These are phyloP conservation scores for Festucalex cinctus DNA, from an alignment of 2,113 vertebrate genomes.

Conservation along the genomic window DNA sequence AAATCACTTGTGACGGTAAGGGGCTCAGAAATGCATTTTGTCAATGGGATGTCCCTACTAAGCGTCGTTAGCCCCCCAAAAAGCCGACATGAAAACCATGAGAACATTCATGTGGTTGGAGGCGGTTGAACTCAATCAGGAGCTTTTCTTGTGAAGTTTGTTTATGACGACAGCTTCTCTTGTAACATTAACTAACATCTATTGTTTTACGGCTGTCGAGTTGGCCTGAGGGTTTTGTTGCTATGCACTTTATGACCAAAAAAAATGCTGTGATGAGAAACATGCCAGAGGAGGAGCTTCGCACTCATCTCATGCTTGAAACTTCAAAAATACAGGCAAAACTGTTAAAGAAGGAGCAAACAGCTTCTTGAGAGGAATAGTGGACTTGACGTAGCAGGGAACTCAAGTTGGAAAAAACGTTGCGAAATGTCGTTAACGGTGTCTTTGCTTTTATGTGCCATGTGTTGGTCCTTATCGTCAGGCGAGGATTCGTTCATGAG, in stretches of 20 bases:
- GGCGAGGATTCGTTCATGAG: conserved; percentile 46
- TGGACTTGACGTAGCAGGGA: background rate
- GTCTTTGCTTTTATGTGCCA: conserved; percentile 32
- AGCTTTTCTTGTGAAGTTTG: background rate
- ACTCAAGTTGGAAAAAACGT: background rate
- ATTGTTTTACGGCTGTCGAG: background rate
- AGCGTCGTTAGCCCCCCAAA: background rate
- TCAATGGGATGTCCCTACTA: background rate
- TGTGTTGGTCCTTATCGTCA: conserved; percentile 26
- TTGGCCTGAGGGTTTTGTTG: background rate
- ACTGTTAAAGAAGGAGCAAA: background rate
- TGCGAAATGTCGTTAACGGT: conserved; percentile 26
- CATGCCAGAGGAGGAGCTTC: conserved; percentile 28
- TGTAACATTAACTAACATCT: conserved; percentile 21
- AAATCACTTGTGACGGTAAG: no score
- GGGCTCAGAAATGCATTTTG: no score
- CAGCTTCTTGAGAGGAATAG: background rate
- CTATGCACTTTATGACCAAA: conserved; percentile 14
- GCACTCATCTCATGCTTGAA: background rate
- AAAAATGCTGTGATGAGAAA: conserved; percentile 14
- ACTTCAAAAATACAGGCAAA: background rate
- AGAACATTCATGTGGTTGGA: background rate
- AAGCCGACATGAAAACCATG: background rate
- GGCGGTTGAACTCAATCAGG: background rate
- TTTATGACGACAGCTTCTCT: background rate